Conservation (phyloP, 2,797 vertebrate genomes). For the Lepilemur ruficaudatus region DNA sequence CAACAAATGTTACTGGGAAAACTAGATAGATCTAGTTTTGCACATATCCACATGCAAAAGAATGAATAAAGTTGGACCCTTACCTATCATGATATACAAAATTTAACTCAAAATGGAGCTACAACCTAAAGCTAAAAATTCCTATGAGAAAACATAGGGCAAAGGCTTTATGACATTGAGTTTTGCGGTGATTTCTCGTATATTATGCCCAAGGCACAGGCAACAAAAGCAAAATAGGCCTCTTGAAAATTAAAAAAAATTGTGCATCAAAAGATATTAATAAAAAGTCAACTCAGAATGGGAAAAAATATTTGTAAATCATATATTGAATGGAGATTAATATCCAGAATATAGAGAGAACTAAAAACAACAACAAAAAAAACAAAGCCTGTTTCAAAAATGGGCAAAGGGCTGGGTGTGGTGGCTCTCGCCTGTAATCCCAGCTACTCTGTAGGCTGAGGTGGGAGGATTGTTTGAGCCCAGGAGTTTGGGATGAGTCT, state of each 20-base stretch:
- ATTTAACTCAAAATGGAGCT: neutral
- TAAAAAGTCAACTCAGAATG: too few species aligned
- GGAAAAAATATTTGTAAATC: too few species aligned
- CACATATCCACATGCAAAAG: neutral
- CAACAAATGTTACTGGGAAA: neutral
- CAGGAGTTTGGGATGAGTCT: too few species aligned
- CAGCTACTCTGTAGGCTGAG: too few species aligned
- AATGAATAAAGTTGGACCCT: neutral
- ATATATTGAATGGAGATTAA: too few species aligned
- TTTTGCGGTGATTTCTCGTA: neutral
- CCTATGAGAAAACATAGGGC: neutral
- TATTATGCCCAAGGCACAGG: neutral
- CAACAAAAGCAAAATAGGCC: neutral
- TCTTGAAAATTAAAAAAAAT: neutral
- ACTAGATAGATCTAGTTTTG: neutral
- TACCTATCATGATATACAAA: neutral
- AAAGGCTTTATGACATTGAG: neutral
- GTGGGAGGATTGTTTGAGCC: too few species aligned
- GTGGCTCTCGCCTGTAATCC: too few species aligned
- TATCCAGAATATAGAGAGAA: too few species aligned
- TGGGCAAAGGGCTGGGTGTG: too few species aligned
- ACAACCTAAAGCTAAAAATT: neutral
- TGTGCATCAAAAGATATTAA: too few species aligned
- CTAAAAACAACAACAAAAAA: too few species aligned
- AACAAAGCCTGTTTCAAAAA: too few species aligned